A percentile compares a stretch with the other conserved stretches of the same genome.
phyloP scores from a whole-genome alignment of 2,888 invertebrate species.

The Caenorhabditis parvicauda region DNA sequence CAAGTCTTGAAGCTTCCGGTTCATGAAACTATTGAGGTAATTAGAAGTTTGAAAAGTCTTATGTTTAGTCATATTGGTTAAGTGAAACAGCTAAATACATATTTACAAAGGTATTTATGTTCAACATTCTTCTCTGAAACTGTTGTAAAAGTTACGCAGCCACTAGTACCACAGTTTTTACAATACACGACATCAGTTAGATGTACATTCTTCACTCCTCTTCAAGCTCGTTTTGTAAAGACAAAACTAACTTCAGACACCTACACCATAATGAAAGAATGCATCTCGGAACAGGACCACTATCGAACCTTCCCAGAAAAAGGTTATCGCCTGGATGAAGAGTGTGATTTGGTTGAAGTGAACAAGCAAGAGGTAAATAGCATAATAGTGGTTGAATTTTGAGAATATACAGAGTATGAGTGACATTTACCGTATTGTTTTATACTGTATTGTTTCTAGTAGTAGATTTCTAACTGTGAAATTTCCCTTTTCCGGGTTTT shows the following conservation, averaged over 20 bases:
- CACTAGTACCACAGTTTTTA: too few relatives aligned
- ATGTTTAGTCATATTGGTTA: too few relatives aligned
- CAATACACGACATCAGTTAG: too few relatives aligned
- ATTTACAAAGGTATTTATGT: too few relatives aligned
- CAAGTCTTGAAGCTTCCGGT: too few relatives aligned
- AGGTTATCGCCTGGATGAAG: slow-evolving; percentile 47
- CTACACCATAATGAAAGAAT: slow-evolving; percentile 58
- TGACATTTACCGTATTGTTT: neutral
- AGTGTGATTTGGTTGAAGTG: slow-evolving; percentile 52
- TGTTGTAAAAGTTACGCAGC: too few relatives aligned
- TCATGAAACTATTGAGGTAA: too few relatives aligned
- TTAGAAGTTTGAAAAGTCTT: too few relatives aligned
- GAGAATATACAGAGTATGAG: neutral
- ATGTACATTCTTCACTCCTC: too few relatives aligned
- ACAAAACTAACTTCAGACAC: slow-evolving; percentile 34
- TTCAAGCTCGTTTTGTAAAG: neutral
- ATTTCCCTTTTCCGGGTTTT: neutral
- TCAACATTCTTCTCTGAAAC: too few relatives aligned
- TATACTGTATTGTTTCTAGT: neutral
- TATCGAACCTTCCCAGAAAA: slow-evolving; percentile 48
- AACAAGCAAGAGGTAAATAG: slow-evolving; percentile 32
- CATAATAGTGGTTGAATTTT: neutral
- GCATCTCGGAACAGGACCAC: slow-evolving; percentile 55
- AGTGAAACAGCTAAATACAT: too few relatives aligned
- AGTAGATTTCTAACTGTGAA: neutral